Conservation (phyloP, 2,113 vertebrate genomes). For the Ahaetulla prasina region DNA sequence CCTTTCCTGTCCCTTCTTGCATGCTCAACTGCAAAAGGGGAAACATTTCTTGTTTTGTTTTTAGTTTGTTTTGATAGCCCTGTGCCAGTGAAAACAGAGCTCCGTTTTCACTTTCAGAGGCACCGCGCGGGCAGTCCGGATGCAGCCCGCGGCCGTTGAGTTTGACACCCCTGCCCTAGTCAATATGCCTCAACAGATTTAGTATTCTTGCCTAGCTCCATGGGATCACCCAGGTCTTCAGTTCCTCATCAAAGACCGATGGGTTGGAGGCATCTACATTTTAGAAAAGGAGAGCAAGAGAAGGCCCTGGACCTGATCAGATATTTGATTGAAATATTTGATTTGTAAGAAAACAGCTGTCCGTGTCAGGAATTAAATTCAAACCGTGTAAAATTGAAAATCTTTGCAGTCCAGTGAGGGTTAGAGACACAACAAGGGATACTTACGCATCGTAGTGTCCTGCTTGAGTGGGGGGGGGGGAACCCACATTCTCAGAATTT, state of each 20-base stretch:
- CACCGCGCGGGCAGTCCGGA: too few relatives aligned
- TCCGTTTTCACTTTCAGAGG: too few relatives aligned
- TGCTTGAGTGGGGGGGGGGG: background rate
- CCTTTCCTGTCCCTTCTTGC: too few relatives aligned
- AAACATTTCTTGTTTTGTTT: too few relatives aligned
- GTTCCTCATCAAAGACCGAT: too few relatives aligned
- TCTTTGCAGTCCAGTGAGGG: background rate
- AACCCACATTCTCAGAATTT: background rate
- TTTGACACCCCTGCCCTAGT: too few relatives aligned
- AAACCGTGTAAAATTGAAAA: background rate
- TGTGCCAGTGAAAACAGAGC: too few relatives aligned
- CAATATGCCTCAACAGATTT: background rate
- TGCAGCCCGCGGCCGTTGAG: too few relatives aligned
- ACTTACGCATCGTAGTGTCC: background rate
- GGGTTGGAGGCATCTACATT: background rate
- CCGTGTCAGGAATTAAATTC: background rate
- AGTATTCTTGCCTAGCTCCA: background rate
- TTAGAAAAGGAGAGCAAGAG: background rate
- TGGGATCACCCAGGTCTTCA: background rate
- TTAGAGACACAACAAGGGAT: background rate
- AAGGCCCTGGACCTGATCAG: background rate
- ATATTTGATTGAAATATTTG: background rate
- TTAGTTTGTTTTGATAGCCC: too few relatives aligned
- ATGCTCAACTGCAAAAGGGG: too few relatives aligned
- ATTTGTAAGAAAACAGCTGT: too few relatives aligned